A percentile compares a stretch with the other conserved stretches of the same genome.
phyloP scores from a whole-genome alignment of 1,140 invertebrate species.

The Drosophila tropicalis region DNA sequence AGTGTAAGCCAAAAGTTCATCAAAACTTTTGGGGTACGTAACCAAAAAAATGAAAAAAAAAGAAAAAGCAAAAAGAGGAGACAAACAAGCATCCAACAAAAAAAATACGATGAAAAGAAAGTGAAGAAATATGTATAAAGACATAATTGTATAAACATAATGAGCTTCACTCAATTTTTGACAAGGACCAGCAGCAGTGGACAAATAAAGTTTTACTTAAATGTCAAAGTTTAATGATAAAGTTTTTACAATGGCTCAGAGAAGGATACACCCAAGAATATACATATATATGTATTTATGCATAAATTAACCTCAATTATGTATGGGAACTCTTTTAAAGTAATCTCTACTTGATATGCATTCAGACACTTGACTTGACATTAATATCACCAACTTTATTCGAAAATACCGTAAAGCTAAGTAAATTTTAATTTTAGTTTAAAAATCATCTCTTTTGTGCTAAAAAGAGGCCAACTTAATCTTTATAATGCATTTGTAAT shows the following conservation, averaged over 20 bases:
- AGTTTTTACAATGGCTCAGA: not conserved
- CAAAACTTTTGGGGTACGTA: conserved; percentile 39
- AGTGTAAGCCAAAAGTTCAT: conserved; percentile 59
- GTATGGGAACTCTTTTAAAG: not conserved
- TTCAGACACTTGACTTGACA: not conserved
- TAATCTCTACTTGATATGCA: not conserved
- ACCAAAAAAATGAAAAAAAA: not conserved
- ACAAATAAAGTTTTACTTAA: not conserved
- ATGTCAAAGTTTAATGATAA: conserved; percentile 15
- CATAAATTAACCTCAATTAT: conserved; percentile 3
- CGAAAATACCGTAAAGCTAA: no score
- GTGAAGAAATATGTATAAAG: conserved; percentile 17
- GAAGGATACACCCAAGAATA: not conserved
- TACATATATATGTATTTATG: not conserved
- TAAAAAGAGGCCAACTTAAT: no score
- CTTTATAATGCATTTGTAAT: not conserved
- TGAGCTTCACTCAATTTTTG: conserved; percentile 41
- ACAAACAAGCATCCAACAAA: not conserved
- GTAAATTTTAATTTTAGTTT: no score
- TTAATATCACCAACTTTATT: not conserved
- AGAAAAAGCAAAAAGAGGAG: not conserved
- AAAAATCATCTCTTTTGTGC: no score
- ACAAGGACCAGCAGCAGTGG: conserved; percentile 7
- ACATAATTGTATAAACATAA: conserved; percentile 57
- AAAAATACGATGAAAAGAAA: not conserved